Percentiles rank a stretch among this genome's conserved stretches.
These are phyloP conservation scores for Hyphantria cunea DNA, from an alignment of 1,140 invertebrate genomes.

Conservation along the genomic window DNA sequence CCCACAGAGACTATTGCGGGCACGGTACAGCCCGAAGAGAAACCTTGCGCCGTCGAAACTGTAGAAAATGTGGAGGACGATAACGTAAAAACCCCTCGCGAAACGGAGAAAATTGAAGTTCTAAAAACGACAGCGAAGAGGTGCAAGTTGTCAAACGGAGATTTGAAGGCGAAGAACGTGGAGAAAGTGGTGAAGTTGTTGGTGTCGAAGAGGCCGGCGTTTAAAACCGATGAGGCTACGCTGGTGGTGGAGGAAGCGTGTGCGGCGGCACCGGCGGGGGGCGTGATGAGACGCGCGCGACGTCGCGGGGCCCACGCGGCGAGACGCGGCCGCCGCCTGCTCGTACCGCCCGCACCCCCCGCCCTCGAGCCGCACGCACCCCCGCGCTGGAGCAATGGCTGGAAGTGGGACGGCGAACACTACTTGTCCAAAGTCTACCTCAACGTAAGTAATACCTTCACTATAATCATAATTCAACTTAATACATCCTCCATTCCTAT, in stretches of 20 bases:
- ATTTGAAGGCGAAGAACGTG: slow-evolving; percentile 61
- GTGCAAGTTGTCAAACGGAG: slow-evolving; percentile 47
- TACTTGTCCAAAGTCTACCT: slow-evolving; percentile 93
- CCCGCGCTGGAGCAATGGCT: slow-evolving; percentile 94
- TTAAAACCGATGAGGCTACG: slow-evolving; percentile 66
- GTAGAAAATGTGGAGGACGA: slow-evolving; percentile 2
- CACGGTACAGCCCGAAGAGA: background rate
- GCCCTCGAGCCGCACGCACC: slow-evolving; percentile 48
- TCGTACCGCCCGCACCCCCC: slow-evolving; percentile 38
- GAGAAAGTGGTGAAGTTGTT: slow-evolving; percentile 55
- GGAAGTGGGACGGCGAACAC: slow-evolving; percentile 94
- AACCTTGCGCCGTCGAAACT: background rate
- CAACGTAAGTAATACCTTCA: slow-evolving; percentile 85
- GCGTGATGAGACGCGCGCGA: slow-evolving; percentile 38
- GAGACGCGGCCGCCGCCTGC: slow-evolving; percentile 41
- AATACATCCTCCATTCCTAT: background rate
- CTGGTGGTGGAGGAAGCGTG: slow-evolving; percentile 68
- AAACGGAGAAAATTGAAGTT: slow-evolving; percentile 17
- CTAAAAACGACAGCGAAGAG: slow-evolving; percentile 24
- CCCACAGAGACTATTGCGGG: background rate
- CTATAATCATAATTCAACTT: background rate
- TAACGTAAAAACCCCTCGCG: slow-evolving; percentile 1
- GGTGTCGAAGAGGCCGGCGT: slow-evolving; percentile 62
- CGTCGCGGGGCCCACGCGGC: slow-evolving; percentile 41
- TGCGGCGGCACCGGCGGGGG: slow-evolving; percentile 46